Evolutionary conservation across 2,113 vertebrate species (phyloP).

Genomic region (Mustela lutreola): DNA sequence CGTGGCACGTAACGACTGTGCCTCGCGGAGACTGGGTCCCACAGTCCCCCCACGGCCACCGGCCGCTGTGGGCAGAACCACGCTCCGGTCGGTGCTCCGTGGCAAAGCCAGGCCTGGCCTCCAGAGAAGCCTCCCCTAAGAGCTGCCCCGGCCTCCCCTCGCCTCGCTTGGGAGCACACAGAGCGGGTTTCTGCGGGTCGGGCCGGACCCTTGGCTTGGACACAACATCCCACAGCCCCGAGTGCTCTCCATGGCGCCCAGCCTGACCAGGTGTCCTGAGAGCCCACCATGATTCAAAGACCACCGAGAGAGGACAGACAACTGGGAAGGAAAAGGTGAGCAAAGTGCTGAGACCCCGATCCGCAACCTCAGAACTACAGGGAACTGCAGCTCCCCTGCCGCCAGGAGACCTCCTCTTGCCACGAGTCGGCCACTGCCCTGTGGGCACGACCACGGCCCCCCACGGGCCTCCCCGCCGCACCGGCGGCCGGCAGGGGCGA

Average conservation of each 20-base stretch:
- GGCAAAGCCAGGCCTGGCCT: not conserved
- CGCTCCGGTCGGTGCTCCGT: too few species aligned
- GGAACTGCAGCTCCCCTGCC: not conserved
- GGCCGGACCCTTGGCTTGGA: not conserved
- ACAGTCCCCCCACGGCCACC: accelerated
- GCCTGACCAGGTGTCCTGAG: accelerated
- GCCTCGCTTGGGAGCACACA: not conserved
- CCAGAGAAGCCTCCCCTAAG: not conserved
- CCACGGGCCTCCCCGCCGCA: not conserved
- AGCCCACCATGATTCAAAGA: not conserved
- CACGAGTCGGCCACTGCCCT: not conserved
- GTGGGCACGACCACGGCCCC: not conserved
- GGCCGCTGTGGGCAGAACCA: accelerated
- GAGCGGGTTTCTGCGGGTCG: accelerated
- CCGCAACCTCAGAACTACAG: not conserved
- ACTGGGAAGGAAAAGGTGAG: not conserved
- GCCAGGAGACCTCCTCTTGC: not conserved
- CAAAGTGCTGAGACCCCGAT: not conserved
- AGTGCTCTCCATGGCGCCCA: not conserved
- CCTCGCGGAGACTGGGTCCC: not conserved
- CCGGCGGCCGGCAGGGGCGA: not conserved
- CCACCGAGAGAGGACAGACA: too few species aligned
- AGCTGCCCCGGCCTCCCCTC: not conserved
- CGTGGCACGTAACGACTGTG: accelerated
- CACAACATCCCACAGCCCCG: not conserved